These are phyloP conservation scores for Microchrysa polita DNA, from an alignment of 2,888 invertebrate species.

Conservation along the genomic window DNA sequence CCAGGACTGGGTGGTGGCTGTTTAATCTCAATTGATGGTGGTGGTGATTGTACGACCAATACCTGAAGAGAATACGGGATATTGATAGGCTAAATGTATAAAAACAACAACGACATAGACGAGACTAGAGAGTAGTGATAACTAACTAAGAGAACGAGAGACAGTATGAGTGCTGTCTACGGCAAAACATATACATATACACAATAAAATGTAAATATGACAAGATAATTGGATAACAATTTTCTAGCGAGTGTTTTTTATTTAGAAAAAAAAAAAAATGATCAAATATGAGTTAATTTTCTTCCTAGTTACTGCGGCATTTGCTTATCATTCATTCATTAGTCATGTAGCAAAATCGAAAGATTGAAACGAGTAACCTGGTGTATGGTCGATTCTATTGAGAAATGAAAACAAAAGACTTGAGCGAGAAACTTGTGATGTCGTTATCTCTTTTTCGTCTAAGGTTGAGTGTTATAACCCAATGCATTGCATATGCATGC, in stretches of 20 bases:
- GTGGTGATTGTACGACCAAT: slow-evolving; percentile 62
- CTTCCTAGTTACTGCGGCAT: no score
- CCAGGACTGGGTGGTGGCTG: slow-evolving; percentile 62
- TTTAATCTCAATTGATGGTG: slow-evolving; percentile 61
- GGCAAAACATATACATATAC: not conserved
- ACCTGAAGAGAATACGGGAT: slow-evolving; percentile 58
- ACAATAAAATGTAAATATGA: not conserved
- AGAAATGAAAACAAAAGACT: no score
- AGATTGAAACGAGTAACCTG: slow-evolving; percentile 22
- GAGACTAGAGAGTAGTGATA: slow-evolving; percentile 17
- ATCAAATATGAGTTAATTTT: no score
- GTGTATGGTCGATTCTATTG: no score
- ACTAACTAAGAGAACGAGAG: slow-evolving; percentile 15
- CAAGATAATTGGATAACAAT: not conserved
- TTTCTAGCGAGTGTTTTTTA: not conserved
- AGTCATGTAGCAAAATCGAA: not conserved
- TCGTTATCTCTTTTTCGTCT: no score
- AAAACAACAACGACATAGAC: no score
- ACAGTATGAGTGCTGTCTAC: not conserved
- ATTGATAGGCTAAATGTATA: slow-evolving; percentile 45
- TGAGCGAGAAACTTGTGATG: no score
- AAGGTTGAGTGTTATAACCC: no score
- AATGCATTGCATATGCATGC: no score
- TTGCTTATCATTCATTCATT: not conserved
- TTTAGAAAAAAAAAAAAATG: no score